phyloP scores from a whole-genome alignment of 2,888 invertebrate species.

The Hirtodrosophila duncani region DNA sequence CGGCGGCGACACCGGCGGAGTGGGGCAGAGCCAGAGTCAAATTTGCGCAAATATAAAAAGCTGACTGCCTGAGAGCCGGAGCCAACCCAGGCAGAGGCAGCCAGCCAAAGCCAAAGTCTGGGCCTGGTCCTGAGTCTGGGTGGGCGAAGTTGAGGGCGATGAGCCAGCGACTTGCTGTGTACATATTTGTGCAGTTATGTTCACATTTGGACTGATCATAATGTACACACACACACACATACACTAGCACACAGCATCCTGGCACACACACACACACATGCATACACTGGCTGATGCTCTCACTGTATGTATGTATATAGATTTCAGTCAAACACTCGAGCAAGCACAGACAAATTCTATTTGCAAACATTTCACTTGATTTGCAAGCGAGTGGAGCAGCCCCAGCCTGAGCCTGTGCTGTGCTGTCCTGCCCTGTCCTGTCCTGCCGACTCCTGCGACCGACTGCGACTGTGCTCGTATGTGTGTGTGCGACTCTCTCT shows the following conservation, averaged over 20 bases:
- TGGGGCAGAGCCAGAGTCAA: conserved; percentile 32
- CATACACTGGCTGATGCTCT: conserved; percentile 20
- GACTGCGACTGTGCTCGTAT: conserved; percentile 20
- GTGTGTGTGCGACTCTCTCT: conserved; percentile 13
- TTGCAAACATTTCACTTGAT: conserved; percentile 78
- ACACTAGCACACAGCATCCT: conserved; percentile 30
- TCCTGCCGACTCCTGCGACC: conserved; percentile 23
- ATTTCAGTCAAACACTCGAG: conserved; percentile 76
- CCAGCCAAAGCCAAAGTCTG: conserved; percentile 1
- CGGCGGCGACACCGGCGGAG: conserved; percentile 3
- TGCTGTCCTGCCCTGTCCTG: background rate
- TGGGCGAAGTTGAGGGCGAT: conserved; percentile 25
- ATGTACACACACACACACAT: conserved; percentile 63
- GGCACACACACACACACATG: conserved; percentile 24
- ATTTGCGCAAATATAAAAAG: conserved; percentile 53
- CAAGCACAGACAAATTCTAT: conserved; percentile 78
- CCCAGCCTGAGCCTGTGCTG: background rate
- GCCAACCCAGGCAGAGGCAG: conserved; percentile 1
- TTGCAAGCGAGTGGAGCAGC: conserved; percentile 72
- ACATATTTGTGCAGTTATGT: conserved; percentile 77
- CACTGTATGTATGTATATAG: conserved; percentile 60
- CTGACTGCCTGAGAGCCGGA: conserved; percentile 22
- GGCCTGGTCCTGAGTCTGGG: conserved; percentile 14
- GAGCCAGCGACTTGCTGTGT: conserved; percentile 68
- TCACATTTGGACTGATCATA: conserved; percentile 77